Conservation (phyloP, 1,140 invertebrate genomes). For the Microplitis demolitor region DNA sequence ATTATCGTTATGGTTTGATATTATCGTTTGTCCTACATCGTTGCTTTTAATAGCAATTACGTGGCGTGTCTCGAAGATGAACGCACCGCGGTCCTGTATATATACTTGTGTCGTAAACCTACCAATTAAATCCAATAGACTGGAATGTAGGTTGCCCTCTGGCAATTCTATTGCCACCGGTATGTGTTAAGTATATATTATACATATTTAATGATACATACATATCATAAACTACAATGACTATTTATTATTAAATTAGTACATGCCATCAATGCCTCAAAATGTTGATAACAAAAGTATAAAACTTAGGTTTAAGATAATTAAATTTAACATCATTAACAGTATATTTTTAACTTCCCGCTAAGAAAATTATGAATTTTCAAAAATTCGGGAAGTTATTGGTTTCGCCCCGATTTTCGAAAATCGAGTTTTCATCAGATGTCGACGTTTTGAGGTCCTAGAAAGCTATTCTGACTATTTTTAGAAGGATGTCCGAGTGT, state of each 20-base stretch:
- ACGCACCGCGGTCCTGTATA: conserved; percentile 13
- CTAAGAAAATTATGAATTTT: no score
- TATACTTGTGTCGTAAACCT: conserved; percentile 24
- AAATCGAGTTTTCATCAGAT: no score
- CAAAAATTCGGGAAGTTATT: no score
- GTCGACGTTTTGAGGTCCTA: no score
- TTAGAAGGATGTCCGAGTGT: no score
- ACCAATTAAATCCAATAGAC: conserved; percentile 29
- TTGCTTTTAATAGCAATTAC: conserved; percentile 29
- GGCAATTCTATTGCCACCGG: conserved; percentile 16
- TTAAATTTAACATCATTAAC: no score
- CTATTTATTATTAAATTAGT: neutral
- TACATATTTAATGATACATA: neutral
- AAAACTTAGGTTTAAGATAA: no score
- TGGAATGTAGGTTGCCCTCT: conserved; percentile 21
- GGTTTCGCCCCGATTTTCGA: no score
- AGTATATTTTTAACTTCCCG: no score
- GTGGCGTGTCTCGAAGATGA: conserved; percentile 26
- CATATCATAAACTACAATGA: neutral
- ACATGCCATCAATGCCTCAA: neutral
- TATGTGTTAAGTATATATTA: neutral
- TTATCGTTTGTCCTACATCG: conserved; percentile 27
- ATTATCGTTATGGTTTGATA: conserved; percentile 19
- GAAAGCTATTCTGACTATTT: no score
- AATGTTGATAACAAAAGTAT: neutral